A percentile compares a stretch with the other conserved stretches of the same genome.
Conservation (phyloP, 2,888 invertebrate genomes). For the Pedicia rivosa region DNA sequence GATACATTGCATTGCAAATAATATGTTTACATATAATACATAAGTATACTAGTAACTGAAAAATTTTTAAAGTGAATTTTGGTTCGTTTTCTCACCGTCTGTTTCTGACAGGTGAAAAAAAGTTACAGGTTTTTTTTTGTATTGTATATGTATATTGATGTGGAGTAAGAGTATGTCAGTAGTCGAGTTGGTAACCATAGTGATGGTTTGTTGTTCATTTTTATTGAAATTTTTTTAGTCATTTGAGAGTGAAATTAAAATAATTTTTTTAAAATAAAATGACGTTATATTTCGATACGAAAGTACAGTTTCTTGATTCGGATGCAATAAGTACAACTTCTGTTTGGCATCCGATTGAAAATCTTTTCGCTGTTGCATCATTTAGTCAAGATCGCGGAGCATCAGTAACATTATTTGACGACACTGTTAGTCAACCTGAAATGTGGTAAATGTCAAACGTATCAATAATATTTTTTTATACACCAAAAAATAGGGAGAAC, state of each 20-base stretch:
- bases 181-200: constrained; percentile 1
- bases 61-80: too few relatives aligned
- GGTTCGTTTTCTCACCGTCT: too few relatives aligned
- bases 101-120: too few relatives aligned
- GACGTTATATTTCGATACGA: constrained; percentile 73
- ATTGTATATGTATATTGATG: too few relatives aligned
- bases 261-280: too few relatives aligned
- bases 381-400: constrained; percentile 81
- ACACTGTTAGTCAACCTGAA: constrained; percentile 63
- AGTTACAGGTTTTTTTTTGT: too few relatives aligned
- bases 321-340: constrained; percentile 68
- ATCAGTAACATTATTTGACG: constrained; percentile 73
- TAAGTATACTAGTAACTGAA: too few relatives aligned
- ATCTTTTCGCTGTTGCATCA: constrained; percentile 71
- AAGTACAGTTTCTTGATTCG: constrained; percentile 56
- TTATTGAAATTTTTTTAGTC: not conserved
- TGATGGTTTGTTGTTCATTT: constrained; percentile 1
- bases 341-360: constrained; percentile 67
- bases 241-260: too few relatives aligned
- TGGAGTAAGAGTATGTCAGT: too few relatives aligned
- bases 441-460: constrained; percentile 7
- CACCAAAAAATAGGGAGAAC: constrained; percentile 42
- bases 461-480: constrained; percentile 1
- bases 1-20: too few relatives aligned
- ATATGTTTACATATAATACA: too few relatives aligned